Evolutionary conservation across 2,888 invertebrate species (phyloP).

Genomic region (Crematogaster levior): DNA sequence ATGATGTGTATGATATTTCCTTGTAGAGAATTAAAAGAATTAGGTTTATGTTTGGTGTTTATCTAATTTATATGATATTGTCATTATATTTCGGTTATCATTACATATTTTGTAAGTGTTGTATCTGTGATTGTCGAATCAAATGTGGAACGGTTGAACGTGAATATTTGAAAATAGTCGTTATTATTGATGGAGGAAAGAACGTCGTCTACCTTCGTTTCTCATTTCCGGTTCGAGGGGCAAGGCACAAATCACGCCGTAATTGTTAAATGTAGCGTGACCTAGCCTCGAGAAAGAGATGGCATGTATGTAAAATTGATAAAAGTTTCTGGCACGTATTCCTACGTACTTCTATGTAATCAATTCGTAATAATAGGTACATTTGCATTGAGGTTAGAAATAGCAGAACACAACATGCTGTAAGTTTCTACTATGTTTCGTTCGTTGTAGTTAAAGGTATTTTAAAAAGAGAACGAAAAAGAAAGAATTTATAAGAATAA

Average conservation of each 20-base stretch:
- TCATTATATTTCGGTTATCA: not conserved
- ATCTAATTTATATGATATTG: constrained; percentile 7
- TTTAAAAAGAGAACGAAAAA: not conserved
- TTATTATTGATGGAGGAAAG: constrained; percentile 73
- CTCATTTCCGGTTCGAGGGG: constrained; percentile 79
- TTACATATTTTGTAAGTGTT: not conserved
- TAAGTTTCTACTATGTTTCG: not conserved
- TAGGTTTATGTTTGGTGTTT: not conserved
- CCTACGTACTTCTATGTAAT: constrained; percentile 35
- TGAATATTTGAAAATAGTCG: constrained; percentile 69
- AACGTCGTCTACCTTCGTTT: constrained; percentile 77
- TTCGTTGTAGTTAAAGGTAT: not conserved
- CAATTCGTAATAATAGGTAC: constrained; percentile 30
- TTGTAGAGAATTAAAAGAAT: not conserved
- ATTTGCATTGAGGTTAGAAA: constrained; percentile 6
- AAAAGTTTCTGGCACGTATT: constrained; percentile 61
- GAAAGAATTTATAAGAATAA: too few relatives aligned
- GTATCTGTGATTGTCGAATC: not conserved
- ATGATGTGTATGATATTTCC: not conserved
- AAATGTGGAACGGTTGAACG: not conserved
- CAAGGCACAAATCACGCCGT: constrained; percentile 77
- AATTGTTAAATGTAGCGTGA: constrained; percentile 80
- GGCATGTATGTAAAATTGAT: constrained; percentile 72
- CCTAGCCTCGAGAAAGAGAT: constrained; percentile 62
- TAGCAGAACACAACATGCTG: not conserved